These are phyloP conservation scores for Lophius americanus DNA, from an alignment of 2,797 vertebrate species.

Conservation along the genomic window DNA sequence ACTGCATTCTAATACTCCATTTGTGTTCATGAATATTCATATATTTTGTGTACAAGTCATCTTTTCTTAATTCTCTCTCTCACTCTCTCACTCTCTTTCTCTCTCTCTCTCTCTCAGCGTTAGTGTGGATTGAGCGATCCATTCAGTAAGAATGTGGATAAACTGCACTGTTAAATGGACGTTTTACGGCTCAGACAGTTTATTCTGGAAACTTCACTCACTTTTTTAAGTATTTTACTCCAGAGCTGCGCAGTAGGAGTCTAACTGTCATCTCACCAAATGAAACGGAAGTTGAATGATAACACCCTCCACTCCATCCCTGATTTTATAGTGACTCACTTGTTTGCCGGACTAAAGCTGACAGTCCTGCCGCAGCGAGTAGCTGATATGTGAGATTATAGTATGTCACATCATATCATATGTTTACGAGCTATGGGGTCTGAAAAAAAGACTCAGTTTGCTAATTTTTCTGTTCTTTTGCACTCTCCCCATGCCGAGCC, in stretches of 20 bases:
- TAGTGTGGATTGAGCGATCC: neutral
- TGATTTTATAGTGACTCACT: constrained; percentile 9
- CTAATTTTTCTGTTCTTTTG: constrained; percentile 22
- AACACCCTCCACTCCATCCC: neutral
- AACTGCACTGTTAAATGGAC: constrained; percentile 16
- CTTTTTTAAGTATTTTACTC: neutral
- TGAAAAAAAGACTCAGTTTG: constrained; percentile 25
- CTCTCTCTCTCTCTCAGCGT: neutral
- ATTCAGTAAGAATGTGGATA: constrained; percentile 22
- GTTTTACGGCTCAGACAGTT: constrained; percentile 2
- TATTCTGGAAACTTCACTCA: neutral
- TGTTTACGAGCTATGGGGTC: constrained; percentile 51
- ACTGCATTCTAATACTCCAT: constrained; percentile 32
- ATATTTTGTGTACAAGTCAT: constrained; percentile 21
- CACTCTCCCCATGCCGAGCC: constrained; percentile 4
- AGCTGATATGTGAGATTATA: constrained; percentile 44
- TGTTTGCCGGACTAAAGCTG: constrained; percentile 14
- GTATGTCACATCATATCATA: constrained; percentile 38
- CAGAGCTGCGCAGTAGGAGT: neutral
- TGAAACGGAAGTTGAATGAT: neutral
- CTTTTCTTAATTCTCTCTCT: constrained; percentile 13
- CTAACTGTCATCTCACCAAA: neutral
- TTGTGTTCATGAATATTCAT: constrained; percentile 58
- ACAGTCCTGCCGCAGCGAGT: constrained; percentile 8
- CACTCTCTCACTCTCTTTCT: neutral